Conservation (phyloP, 2,888 invertebrate genomes). For the Conistra vaccinii region DNA sequence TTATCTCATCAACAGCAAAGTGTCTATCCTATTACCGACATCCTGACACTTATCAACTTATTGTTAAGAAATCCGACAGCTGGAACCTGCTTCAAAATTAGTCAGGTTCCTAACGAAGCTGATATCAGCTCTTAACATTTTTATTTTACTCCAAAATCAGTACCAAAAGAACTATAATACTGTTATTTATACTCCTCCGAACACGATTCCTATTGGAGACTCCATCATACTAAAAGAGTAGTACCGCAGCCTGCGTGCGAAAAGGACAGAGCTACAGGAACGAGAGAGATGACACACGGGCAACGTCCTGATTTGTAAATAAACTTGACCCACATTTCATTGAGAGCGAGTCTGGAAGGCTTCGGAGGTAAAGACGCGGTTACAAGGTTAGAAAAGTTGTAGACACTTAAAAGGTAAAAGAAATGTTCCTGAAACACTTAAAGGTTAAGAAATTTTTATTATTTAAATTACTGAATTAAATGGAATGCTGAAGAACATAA, state of each 20-base stretch:
- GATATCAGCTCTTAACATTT: not conserved
- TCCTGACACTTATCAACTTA: not conserved
- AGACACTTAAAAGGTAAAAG: too few species aligned
- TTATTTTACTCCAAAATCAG: constrained; percentile 27
- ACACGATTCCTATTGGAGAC: constrained; percentile 55
- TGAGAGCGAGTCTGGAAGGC: constrained; percentile 83
- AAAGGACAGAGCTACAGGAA: constrained; percentile 55
- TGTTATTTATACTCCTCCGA: constrained; percentile 54
- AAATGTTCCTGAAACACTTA: too few species aligned
- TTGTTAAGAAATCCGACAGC: not conserved
- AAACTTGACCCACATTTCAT: constrained; percentile 90
- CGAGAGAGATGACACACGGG: constrained; percentile 73
- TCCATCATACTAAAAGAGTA: constrained; percentile 47
- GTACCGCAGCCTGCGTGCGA: constrained; percentile 62
- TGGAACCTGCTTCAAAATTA: not conserved
- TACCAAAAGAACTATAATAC: constrained; percentile 48
- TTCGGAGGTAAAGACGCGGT: constrained; percentile 69
- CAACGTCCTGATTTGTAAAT: constrained; percentile 90
- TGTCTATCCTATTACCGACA: not conserved
- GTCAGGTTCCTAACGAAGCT: constrained; percentile 14
- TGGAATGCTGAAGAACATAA: not conserved
- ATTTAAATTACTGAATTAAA: not conserved
- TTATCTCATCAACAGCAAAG: not conserved
- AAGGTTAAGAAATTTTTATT: too few species aligned
- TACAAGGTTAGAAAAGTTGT: constrained; percentile 50